Conservation (phyloP, 2,888 invertebrate genomes). For the Epinotia nisella region DNA sequence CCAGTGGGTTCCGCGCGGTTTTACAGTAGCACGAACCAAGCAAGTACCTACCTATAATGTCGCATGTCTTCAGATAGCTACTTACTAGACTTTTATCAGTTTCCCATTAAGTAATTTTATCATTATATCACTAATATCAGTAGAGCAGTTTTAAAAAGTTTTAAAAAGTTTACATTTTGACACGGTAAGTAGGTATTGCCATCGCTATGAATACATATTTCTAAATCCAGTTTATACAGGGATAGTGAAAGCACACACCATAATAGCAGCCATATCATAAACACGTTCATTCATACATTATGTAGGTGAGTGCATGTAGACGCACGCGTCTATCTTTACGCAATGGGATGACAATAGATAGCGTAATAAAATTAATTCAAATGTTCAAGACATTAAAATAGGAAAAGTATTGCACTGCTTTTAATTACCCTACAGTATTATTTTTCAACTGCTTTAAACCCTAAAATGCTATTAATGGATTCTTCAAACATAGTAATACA, state of each 20-base stretch:
- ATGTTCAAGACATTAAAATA: conserved; percentile 28
- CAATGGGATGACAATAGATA: conserved; percentile 54
- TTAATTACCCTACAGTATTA: conserved; percentile 6
- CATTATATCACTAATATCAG: not conserved
- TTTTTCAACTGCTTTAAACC: not conserved
- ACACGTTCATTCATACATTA: conserved; percentile 43
- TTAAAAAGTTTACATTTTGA: not conserved
- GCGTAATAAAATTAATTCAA: conserved; percentile 56
- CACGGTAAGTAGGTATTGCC: not conserved
- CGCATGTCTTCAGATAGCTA: not conserved
- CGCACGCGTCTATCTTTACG: conserved; percentile 50
- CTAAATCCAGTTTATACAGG: not conserved
- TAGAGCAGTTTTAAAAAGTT: too few species aligned
- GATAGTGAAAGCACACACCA: conserved; percentile 13
- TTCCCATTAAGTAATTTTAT: not conserved
- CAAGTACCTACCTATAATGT: not conserved
- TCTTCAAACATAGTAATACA: too few species aligned
- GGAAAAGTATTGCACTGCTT: not conserved
- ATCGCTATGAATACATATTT: not conserved
- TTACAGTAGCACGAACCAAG: conserved; percentile 9
- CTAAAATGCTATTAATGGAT: too few species aligned
- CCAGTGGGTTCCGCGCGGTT: conserved; percentile 16
- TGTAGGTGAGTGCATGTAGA: conserved; percentile 42
- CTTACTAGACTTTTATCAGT: conserved; percentile 2
- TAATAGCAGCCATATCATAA: conserved; percentile 46